A percentile compares a stretch with the other conserved stretches of the same genome.
Conservation (phyloP, 2,888 invertebrate genomes). For the Amphipyra berbera region DNA sequence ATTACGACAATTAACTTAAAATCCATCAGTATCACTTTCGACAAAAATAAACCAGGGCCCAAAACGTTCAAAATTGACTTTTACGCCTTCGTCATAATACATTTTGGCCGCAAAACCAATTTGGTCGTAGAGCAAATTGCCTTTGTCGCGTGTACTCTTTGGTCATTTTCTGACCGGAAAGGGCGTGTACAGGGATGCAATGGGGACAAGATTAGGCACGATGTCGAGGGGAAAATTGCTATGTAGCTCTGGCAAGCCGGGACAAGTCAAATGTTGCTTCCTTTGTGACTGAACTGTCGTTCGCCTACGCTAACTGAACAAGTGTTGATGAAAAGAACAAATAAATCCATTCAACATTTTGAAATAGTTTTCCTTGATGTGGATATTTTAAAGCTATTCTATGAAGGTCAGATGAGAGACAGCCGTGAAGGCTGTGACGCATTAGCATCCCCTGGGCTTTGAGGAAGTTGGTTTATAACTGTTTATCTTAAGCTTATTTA, state of each 20-base stretch:
- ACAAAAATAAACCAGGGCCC: conserved; percentile 6
- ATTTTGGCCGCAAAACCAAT: conserved; percentile 35
- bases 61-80: conserved; percentile 36
- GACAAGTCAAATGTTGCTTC: conserved; percentile 8
- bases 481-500: conserved; percentile 9
- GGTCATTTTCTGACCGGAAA: conserved; percentile 45
- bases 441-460: background rate
- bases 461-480: conserved; percentile 1
- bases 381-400: too few relatives aligned
- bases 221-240: conserved; percentile 70
- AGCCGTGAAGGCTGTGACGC: background rate
- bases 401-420: too few relatives aligned
- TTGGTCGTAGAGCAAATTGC: conserved; percentile 40
- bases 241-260: conserved; percentile 12
- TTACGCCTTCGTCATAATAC: conserved; percentile 32
- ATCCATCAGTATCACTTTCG: conserved; percentile 52
- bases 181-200: conserved; percentile 53
- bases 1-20: conserved; percentile 48
- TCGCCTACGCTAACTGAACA: background rate
- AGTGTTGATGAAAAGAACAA: conserved; percentile 3
- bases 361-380: background rate
- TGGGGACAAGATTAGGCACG: conserved; percentile 57
- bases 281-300: conserved; percentile 38
- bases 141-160: conserved; percentile 41
- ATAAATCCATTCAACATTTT: background rate